These are phyloP conservation scores for Epirrhoe alternata DNA, from an alignment of 2,888 invertebrate species.

Conservation along the genomic window DNA sequence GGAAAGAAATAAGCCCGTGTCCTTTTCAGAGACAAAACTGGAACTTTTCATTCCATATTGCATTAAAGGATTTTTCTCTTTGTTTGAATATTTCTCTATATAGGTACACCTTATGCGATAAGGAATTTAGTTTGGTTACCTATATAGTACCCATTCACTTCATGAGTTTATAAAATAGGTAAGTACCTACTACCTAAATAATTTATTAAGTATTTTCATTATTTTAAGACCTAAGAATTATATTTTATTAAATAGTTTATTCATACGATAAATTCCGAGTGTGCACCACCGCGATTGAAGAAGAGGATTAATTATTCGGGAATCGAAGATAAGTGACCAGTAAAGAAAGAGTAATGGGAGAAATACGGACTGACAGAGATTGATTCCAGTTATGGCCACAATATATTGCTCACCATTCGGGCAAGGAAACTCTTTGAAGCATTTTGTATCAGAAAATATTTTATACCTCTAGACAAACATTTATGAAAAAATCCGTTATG, in stretches of 20 bases:
- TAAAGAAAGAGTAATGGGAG: slow-evolving; percentile 44
- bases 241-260: not conserved
- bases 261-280: slow-evolving; percentile 28
- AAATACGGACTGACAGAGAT: slow-evolving; percentile 45
- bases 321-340: slow-evolving; percentile 47
- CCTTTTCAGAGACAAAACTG: slow-evolving; percentile 36
- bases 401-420: slow-evolving; percentile 39
- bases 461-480: not conserved
- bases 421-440: slow-evolving; percentile 11
- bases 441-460: slow-evolving; percentile 13
- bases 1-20: slow-evolving; percentile 41
- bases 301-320: slow-evolving; percentile 45
- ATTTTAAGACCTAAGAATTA: too few species aligned
- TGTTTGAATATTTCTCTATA: not conserved
- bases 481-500: not conserved
- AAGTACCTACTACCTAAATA: too few species aligned
- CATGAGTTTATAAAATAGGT: too few species aligned
- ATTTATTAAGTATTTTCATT: too few species aligned
- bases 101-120: too few species aligned
- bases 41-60: slow-evolving; percentile 23
- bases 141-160: too few species aligned
- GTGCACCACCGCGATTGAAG: slow-evolving; percentile 32
- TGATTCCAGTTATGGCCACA: slow-evolving; percentile 45
- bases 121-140: too few species aligned
- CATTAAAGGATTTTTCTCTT: not conserved